phyloP scores from a whole-genome alignment of 1,140 invertebrate species.

The Zaprionus tsacasi region DNA sequence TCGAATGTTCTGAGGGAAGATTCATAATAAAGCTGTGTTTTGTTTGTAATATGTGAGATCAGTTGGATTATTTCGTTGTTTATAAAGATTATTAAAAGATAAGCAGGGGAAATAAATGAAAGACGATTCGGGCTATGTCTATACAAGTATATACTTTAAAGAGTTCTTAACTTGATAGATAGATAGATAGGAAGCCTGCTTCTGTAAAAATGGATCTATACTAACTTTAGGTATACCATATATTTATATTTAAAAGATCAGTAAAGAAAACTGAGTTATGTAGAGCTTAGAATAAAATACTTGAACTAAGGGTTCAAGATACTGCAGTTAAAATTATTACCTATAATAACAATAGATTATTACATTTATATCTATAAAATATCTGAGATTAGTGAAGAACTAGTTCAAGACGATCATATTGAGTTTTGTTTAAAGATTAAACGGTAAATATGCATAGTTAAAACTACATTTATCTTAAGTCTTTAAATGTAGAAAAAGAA shows the following conservation, averaged over 20 bases:
- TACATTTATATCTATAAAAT: background rate
- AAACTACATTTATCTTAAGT: background rate
- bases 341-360: too few relatives aligned
- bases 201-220: too few relatives aligned
- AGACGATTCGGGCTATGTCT: background rate
- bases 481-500: background rate
- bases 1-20: background rate
- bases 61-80: background rate
- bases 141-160: background rate
- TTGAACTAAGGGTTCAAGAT: too few relatives aligned
- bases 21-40: background rate
- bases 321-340: too few relatives aligned
- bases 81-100: conserved; percentile 1
- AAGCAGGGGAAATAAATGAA: background rate
- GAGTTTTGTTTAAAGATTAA: background rate
- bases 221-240: too few relatives aligned
- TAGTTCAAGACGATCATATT: background rate
- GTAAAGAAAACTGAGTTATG: too few relatives aligned
- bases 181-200: background rate
- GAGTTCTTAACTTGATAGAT: background rate
- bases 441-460: background rate
- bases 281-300: too few relatives aligned
- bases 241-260: too few relatives aligned
- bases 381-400: background rate
- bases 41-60: background rate